Conservation (phyloP, 1,140 invertebrate genomes). For the Diplogasteroides magnus region DNA sequence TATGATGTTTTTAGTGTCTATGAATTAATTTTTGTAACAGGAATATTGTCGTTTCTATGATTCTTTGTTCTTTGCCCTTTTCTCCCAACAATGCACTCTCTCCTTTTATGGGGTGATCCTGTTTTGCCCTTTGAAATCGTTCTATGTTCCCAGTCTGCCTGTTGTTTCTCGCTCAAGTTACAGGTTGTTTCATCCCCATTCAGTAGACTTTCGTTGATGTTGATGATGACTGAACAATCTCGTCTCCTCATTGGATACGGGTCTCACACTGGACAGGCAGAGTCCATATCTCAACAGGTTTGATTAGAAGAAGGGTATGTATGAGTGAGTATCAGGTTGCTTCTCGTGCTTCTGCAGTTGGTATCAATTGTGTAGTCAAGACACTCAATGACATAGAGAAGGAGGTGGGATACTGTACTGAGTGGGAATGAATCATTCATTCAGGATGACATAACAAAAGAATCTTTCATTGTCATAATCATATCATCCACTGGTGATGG, state of each 20-base stretch:
- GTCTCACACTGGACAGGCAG: constrained; percentile 39
- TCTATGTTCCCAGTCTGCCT: too few species aligned
- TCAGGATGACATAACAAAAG: constrained; percentile 32
- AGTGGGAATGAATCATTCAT: constrained; percentile 4
- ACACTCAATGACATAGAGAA: constrained; percentile 34
- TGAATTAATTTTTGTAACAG: too few species aligned
- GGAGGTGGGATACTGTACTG: constrained; percentile 17
- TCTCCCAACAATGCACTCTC: too few species aligned
- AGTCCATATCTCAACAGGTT: constrained; percentile 34
- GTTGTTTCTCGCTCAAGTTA: too few species aligned
- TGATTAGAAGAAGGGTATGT: too few species aligned
- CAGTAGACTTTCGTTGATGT: too few species aligned
- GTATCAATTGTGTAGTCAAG: constrained; percentile 15
- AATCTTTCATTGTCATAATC: constrained; percentile 30
- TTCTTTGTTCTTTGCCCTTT: too few species aligned
- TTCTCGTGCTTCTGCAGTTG: constrained; percentile 20
- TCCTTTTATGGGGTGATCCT: too few species aligned
- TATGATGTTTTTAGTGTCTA: too few species aligned
- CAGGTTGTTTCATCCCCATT: too few species aligned
- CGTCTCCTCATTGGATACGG: constrained; percentile 34
- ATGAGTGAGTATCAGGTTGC: constrained; percentile 31
- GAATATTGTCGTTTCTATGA: too few species aligned
- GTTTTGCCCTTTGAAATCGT: too few species aligned
- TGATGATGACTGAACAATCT: background rate
- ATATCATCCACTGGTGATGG: constrained; percentile 38